Percentiles rank a stretch among this genome's conserved stretches.
phyloP scores from a whole-genome alignment of 2,888 invertebrate species.

The Andrena bicolor region DNA sequence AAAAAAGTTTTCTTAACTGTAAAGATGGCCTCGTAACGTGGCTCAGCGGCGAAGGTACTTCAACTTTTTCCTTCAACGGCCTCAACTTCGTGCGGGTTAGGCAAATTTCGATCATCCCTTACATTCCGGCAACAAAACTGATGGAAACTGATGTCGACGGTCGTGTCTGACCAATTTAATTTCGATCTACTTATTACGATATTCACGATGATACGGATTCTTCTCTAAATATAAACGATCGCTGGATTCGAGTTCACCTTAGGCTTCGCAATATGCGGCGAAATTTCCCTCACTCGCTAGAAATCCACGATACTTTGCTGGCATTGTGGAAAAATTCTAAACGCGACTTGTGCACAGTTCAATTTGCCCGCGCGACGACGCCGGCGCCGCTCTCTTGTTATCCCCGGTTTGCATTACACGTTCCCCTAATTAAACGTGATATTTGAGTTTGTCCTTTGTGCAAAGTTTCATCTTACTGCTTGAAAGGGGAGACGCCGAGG shows the following conservation, averaged over 20 bases:
- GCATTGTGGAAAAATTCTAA: conserved; percentile 51
- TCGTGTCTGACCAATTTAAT: no score
- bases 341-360: conserved; percentile 37
- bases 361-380: conserved; percentile 29
- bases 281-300: background rate
- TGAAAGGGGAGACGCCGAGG: conserved; percentile 12
- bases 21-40: background rate
- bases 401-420: conserved; percentile 39
- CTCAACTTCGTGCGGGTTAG: no score
- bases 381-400: background rate
- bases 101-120: no score
- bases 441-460: conserved; percentile 61
- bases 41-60: background rate
- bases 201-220: background rate
- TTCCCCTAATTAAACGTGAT: conserved; percentile 57
- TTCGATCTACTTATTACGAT: no score
- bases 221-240: background rate
- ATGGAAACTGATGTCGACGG: no score
- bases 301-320: background rate
- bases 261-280: background rate
- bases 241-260: background rate
- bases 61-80: background rate
- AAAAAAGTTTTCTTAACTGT: background rate
- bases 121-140: no score
- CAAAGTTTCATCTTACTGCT: conserved; percentile 49